These are phyloP conservation scores for Myanophis thanlyinensis DNA, from an alignment of 2,113 vertebrate species.

Conservation along the genomic window DNA sequence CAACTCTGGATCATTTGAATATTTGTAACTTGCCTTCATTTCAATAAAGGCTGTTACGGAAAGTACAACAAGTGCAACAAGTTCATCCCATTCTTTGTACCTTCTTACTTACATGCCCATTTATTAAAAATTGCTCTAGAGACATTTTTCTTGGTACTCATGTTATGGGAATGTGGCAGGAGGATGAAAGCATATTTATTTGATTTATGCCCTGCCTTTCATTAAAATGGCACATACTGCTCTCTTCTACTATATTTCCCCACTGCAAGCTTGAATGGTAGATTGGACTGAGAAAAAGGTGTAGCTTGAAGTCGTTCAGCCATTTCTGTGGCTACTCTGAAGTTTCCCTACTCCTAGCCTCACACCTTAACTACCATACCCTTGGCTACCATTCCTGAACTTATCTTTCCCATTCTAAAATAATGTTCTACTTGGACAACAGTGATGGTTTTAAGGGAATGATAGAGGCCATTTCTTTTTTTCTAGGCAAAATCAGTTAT, in stretches of 20 bases:
- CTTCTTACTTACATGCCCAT: not conserved
- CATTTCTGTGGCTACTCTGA: not conserved
- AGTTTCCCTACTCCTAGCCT: not conserved
- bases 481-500: not conserved
- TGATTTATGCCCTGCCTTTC: not conserved
- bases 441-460: not conserved
- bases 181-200: not conserved
- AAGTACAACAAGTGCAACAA: not conserved
- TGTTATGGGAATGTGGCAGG: not conserved
- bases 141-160: not conserved
- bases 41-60: not conserved
- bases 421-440: not conserved
- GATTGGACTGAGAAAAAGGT: not conserved
- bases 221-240: not conserved
- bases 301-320: not conserved
- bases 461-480: not conserved
- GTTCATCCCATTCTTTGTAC: not conserved
- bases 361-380: not conserved
- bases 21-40: not conserved
- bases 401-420: not conserved
- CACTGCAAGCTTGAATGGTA: not conserved
- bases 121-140: not conserved
- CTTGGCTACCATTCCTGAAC: not conserved
- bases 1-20: not conserved
- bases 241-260: not conserved